A percentile compares a stretch with the other conserved stretches of the same genome.
Conservation (phyloP, 2,113 vertebrate species). For the Lathamus discolor region DNA sequence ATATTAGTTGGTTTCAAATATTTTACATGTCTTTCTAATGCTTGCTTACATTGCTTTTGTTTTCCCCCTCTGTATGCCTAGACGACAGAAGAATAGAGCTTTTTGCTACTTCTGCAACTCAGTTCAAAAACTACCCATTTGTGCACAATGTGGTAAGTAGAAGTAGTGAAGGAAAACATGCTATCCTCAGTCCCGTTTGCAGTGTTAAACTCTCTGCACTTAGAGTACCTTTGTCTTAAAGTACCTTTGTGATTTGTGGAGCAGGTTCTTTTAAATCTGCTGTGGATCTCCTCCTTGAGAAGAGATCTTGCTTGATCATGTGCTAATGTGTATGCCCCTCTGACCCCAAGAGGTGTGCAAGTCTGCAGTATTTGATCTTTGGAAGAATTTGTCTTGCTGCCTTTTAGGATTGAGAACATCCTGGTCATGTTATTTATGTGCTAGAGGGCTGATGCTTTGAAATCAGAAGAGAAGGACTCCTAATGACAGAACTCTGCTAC, state of each 20-base stretch:
- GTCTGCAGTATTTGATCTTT: neutral
- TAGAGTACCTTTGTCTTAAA: neutral
- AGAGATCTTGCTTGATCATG: neutral
- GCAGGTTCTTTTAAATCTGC: neutral
- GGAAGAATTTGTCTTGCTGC: neutral
- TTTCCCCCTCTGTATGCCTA: slow-evolving; percentile 32
- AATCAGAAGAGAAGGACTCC: neutral
- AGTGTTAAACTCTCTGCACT: neutral
- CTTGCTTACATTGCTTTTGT: slow-evolving; percentile 14
- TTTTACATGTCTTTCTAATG: neutral
- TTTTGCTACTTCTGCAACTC: slow-evolving; percentile 97
- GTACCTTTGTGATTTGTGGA: neutral
- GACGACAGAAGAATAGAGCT: slow-evolving; percentile 96
- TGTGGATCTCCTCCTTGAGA: neutral
- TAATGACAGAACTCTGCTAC: neutral
- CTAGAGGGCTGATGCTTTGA: neutral
- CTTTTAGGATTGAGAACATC: neutral
- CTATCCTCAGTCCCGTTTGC: neutral
- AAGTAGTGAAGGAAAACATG: neutral
- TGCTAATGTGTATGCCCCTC: rapidly evolving
- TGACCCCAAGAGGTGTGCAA: neutral
- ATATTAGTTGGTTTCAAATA: neutral
- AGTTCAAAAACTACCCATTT: slow-evolving; percentile 94
- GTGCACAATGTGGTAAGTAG: slow-evolving; percentile 95
- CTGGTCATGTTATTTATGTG: neutral